Percentiles rank a stretch among this genome's conserved stretches.
These are phyloP conservation scores for Bubalus kerabau DNA, from an alignment of 2,113 vertebrate species.

Conservation along the genomic window DNA sequence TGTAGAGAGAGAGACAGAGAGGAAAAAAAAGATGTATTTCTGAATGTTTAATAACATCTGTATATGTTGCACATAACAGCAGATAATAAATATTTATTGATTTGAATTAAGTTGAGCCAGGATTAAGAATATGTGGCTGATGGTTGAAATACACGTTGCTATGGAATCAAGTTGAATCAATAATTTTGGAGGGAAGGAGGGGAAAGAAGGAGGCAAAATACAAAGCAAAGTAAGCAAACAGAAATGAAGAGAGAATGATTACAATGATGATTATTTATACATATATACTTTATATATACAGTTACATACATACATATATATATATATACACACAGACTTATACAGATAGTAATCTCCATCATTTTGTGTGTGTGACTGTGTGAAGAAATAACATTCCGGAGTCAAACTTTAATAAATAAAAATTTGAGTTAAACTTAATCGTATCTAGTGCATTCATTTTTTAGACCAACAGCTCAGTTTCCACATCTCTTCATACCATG, in stretches of 20 bases:
- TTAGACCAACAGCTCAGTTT: background rate
- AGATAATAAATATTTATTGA: conserved; percentile 43
- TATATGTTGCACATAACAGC: background rate
- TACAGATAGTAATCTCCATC: background rate
- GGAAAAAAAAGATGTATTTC: background rate
- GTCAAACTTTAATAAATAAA: background rate
- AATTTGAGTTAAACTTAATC: background rate
- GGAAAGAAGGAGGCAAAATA: background rate
- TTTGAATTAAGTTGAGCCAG: background rate
- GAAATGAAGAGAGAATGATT: background rate
- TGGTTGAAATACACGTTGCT: background rate
- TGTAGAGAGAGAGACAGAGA: background rate
- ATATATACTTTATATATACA: background rate
- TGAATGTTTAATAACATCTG: background rate
- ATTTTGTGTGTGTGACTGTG: background rate
- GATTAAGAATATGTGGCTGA: background rate
- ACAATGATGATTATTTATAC: background rate
- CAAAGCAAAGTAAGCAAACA: background rate
- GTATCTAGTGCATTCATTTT: background rate
- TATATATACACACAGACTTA: background rate
- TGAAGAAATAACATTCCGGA: background rate
- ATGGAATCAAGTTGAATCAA: background rate
- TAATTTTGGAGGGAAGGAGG: background rate
- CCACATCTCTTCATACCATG: background rate
- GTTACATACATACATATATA: background rate